These are phyloP conservation scores for Artemia sinica DNA, from an alignment of 2,888 invertebrate genomes.

Conservation along the genomic window DNA sequence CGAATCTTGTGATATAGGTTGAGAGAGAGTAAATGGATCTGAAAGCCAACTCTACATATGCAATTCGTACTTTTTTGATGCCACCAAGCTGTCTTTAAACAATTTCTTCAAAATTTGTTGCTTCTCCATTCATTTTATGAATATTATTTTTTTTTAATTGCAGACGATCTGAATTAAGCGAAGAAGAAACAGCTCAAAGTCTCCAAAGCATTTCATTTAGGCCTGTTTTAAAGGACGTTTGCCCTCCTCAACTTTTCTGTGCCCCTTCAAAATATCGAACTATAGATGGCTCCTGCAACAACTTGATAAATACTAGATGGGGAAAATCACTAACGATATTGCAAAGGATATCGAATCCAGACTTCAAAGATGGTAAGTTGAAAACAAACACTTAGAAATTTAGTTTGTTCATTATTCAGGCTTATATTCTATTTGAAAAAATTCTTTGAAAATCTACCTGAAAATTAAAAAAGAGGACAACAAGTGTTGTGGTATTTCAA, in stretches of 20 bases:
- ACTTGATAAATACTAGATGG: slow-evolving; percentile 58
- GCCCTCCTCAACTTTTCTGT: slow-evolving; percentile 34
- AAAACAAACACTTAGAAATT: neutral
- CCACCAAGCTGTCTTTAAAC: no score
- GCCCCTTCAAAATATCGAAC: slow-evolving; percentile 44
- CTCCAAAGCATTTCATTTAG: neutral
- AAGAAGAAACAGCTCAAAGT: neutral
- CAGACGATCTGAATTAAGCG: neutral
- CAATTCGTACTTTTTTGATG: no score
- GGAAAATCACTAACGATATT: slow-evolving; percentile 51
- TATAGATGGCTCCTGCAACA: slow-evolving; percentile 88
- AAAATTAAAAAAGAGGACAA: neutral
- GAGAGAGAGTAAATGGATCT: no score
- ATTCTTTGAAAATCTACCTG: neutral
- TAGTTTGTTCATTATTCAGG: neutral
- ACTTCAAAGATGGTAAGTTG: slow-evolving; percentile 43
- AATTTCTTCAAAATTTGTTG: no score
- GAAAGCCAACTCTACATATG: no score
- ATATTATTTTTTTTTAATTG: no score
- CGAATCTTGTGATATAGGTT: no score
- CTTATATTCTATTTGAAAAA: no score
- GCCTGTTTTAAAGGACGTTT: slow-evolving; percentile 24
- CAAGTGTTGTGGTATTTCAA: neutral
- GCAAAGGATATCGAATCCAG: slow-evolving; percentile 47
- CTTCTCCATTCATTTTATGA: no score